Base-by-base conservation (phyloP, 2,113 vertebrate genomes). In the Ceyx margarethae region DNA sequence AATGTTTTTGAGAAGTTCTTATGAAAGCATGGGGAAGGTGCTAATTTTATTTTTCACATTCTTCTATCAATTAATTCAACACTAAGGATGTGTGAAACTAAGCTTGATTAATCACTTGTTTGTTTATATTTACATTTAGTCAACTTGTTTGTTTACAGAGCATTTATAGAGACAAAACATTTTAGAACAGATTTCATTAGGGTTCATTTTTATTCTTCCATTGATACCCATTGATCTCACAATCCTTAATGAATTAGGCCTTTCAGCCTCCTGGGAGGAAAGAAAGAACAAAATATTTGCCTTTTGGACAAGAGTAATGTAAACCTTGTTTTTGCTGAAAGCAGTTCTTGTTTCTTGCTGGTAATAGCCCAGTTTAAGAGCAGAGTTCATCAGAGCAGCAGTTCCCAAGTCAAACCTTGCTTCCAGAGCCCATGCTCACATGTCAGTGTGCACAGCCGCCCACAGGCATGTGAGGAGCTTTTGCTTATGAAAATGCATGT, bases 261-360 rank as follows among this genome's bases (percentile, higher is more conserved):
- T 80, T 43, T 56, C 31, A 3, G 40, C 66, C 94, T 85, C 91
- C 65, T 37, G 90, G 69, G 87, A 88, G 71, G 71, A 83, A 91
- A 35, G 81, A 64, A 74, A 90, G 81, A 81, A 71, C 15, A 73
- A 87, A 90, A 89, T 71, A 61, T 90, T 94, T 89, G 77, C 69
- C 42, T 87, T 87, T 73, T 56, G 75, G 67, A 90, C 25, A 7
- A 50, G 60, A 46, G 46, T 54, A 82, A 54, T 40, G 18, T 40
- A 75, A 71, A 67, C 75, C 79, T 87, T 83, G 60, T 71, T 92
- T 93, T 60, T 50, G 8, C 35, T 89, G 91, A 21, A 62, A 77
- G 78, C 75, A 10, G 68, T 67, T 78, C 48, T 57, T 3, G 46
- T n/a, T 85, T 29, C 42, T 62, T 43, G 50, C 81, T 82, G 87